Evolutionary conservation across 2,797 vertebrate genomes (phyloP), one percentile per base, ranked within the genome.

Genomic region (Myotis planiceps): DNA sequence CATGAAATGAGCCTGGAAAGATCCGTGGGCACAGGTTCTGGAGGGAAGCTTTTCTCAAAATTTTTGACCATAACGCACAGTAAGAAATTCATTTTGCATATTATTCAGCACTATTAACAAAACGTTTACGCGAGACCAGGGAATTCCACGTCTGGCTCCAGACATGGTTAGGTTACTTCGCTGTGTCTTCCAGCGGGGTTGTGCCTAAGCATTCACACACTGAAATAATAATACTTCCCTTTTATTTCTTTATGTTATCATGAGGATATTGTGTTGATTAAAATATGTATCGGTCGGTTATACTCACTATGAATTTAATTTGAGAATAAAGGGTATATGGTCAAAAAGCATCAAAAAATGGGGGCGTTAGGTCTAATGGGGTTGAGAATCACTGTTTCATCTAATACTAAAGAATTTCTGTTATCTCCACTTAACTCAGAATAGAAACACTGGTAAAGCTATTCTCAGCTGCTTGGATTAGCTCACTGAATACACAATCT

Each of bases 351-450:
- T 51, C 27, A 34, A 49, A 9, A 90, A 95, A 76, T 12, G 14
- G 25, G 29, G 9, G 6, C 2, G 3, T 55, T 65, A 13, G 27
- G 21, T 81, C 88, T 88, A 58, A 69, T 4, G 60, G 63, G 49
- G 15, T 66, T 90, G 76, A 90, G n/a, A 88, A 83, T 88, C 34
- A 79, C n/a, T 83, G 65, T 79, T 90, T 90, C 2, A 45, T 60
- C 14, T 55, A 71, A 88, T 81, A 89, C 51, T 34, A 37, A 49
- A n/a, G 68, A 71, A 45, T 93, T 91, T 90, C 87, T 91, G 51
- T 81, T 84, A 80, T 91, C 72, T 93, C 58, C 45, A 0, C 13
- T 65, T 37, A 69, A 25, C 76, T 83, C 51, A 68, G 51, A 47
- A 63, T 25, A 82, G 85, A 81, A 89, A 89, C 51, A 42, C 9